A percentile compares a stretch with the other conserved stretches of the same genome.
Evolutionary conservation across 2,113 vertebrate species (phyloP).

Genomic region (Gymnobelideus leadbeateri): DNA sequence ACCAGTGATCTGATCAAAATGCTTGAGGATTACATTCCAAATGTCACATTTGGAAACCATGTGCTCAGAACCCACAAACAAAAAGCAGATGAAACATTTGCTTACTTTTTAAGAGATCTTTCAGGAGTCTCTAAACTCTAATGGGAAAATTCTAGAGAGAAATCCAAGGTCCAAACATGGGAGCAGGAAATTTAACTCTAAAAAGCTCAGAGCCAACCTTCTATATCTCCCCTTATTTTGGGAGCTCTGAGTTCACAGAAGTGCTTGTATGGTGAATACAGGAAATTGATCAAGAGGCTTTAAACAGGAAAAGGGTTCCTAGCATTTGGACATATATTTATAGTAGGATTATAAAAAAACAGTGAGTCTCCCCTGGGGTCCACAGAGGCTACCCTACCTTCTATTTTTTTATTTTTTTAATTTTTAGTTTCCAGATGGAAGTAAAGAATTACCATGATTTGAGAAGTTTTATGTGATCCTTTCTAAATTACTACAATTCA

Average conservation of each 20-base stretch:
- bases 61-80: conserved; percentile 67
- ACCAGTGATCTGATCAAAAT: conserved; percentile 70
- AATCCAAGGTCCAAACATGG: conserved; percentile 40
- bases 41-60: conserved; percentile 72
- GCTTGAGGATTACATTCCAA: conserved; percentile 69
- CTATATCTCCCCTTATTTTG: background rate
- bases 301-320: background rate
- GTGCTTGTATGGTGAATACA: background rate
- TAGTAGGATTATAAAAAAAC: background rate
- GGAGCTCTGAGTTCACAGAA: background rate
- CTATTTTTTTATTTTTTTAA: background rate
- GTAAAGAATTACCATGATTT: background rate
- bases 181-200: background rate
- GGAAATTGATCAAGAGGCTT: conserved; percentile 25
- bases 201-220: background rate
- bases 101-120: conserved; percentile 55
- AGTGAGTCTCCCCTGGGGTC: background rate
- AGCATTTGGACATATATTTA: conserved; percentile 31
- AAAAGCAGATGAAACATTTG: conserved; percentile 72
- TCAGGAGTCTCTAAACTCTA: conserved; percentile 55
- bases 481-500: background rate
- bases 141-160: conserved; percentile 46
- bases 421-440: background rate
- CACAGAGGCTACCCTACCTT: background rate
- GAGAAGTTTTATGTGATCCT: background rate